These are phyloP conservation scores for Steromphala cineraria DNA, from an alignment of 2,888 invertebrate genomes.

Conservation along the genomic window DNA sequence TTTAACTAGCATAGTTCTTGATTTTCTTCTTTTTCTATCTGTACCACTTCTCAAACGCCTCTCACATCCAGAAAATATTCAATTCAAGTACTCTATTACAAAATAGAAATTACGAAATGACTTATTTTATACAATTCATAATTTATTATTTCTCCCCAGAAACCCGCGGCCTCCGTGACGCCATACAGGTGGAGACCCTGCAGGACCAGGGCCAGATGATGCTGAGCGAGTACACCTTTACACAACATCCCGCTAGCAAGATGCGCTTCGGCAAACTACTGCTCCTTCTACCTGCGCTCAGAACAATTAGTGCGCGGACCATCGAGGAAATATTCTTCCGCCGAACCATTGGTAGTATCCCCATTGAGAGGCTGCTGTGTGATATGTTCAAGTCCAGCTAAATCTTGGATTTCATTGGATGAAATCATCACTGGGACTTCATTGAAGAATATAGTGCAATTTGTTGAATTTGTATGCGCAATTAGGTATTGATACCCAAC, in stretches of 20 bases:
- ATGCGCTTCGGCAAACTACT: constrained; percentile 85
- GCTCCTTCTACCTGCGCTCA: constrained; percentile 83
- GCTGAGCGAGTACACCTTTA: constrained; percentile 81
- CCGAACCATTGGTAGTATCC: constrained; percentile 84
- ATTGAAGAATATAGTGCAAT: too few species aligned
- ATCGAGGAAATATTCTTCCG: constrained; percentile 85
- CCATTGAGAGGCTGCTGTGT: constrained; percentile 82
- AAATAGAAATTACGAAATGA: too few species aligned
- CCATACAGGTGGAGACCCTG: constrained; percentile 79
- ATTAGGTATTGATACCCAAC: too few species aligned
- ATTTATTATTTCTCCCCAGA: constrained; percentile 76
- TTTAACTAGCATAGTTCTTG: too few species aligned
- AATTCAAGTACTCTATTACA: too few species aligned
- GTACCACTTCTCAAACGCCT: too few species aligned
- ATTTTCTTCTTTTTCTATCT: too few species aligned
- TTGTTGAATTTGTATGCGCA: too few species aligned
- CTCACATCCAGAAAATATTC: too few species aligned
- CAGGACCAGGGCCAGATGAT: constrained; percentile 89
- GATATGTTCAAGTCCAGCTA: constrained; percentile 79
- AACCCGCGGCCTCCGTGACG: constrained; percentile 80
- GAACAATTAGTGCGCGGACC: constrained; percentile 77
- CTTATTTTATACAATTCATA: too few species aligned
- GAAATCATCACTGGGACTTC: too few species aligned
- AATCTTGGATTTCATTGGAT: not conserved
- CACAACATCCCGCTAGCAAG: constrained; percentile 63